Percentiles rank a stretch among this genome's conserved stretches.
phyloP scores from a whole-genome alignment of 2,113 vertebrate genomes.

The Heterotilapia buettikoferi region DNA sequence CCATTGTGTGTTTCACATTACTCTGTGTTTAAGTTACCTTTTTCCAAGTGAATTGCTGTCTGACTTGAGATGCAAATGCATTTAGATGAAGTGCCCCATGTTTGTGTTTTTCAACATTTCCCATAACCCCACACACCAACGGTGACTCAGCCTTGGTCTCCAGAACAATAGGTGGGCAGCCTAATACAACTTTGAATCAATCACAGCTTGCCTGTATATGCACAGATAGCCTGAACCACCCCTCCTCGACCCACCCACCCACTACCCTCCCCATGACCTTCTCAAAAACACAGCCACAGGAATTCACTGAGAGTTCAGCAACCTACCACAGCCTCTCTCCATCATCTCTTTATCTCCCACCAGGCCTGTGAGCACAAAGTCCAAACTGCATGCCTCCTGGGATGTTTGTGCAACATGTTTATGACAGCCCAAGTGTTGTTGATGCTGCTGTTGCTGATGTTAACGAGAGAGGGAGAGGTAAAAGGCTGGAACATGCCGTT shows the following conservation, averaged over 20 bases:
- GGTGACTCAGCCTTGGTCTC: background rate
- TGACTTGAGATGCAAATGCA: background rate
- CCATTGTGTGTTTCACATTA: background rate
- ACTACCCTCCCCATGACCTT: background rate
- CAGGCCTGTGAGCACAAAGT: constrained; percentile 41
- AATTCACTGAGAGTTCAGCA: constrained; percentile 31
- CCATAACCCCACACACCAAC: background rate
- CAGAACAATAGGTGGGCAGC: constrained; percentile 11
- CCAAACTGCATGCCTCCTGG: constrained; percentile 42
- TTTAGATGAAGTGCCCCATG: background rate
- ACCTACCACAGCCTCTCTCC: constrained; percentile 21
- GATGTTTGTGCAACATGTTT: constrained; percentile 71
- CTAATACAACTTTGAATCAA: constrained; percentile 3
- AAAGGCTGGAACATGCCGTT: constrained; percentile 5
- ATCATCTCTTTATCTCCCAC: constrained; percentile 56
- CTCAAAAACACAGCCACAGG: constrained; percentile 24
- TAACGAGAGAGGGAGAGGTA: constrained; percentile 34
- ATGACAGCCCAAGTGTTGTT: constrained; percentile 62
- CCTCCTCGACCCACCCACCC: background rate
- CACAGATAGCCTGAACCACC: background rate
- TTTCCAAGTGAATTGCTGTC: background rate
- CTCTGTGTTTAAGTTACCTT: background rate
- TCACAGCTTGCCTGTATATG: constrained; percentile 15
- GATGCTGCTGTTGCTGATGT: constrained; percentile 47
- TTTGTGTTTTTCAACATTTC: background rate